Base-by-base conservation (phyloP, 2,888 invertebrate species). In the Xanthorhoe designata region DNA sequence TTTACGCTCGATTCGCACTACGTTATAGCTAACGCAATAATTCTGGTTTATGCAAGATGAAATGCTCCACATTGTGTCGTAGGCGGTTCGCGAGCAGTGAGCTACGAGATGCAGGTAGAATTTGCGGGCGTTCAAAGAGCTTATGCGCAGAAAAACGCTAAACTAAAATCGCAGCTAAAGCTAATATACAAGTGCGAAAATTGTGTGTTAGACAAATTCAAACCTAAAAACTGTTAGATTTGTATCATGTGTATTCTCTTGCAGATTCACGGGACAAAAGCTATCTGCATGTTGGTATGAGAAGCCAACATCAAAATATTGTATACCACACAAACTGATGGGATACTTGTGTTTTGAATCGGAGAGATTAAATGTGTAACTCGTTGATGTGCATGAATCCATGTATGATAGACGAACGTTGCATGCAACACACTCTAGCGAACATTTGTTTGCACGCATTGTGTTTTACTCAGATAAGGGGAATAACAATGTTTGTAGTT, bases 361-460 rank as follows among this genome's bases (percentile, higher is more conserved):
- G 29, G 5, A 29, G 29, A 29, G 17, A 29, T 57, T 57, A 57
- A 18, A 49, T 62, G 19, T 24, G 42, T 60, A n/a, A n/a, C n/a
- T n/a, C n/a, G n/a, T 13, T 61, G 51, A 58, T 64, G 61, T 68
- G 64, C 54, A 50, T 65, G 61, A 64, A 57, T 64, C 55, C 47
- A 51, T 65, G 66, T 61, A 71, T 71, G 72, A 71, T 65, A 29
- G 35, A 53, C 78, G 75, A 74, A 79, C 72, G 77, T 63, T 70
- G 71, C 89, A 88, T 88, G 89, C 89, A 87, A 76, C 85, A 88
- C 83, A 84, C 83, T 79, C 73, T 75, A 82, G 78, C 78, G 77
- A 78, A 82, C 72, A 73, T 13, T 35, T 35, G 64, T 75, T 75
- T 77, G 74, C 72, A 62, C 54, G 77, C 80, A 78, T 81, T 82